Conservation (phyloP, 2,888 invertebrate species). For the Pterostichus madidus region DNA sequence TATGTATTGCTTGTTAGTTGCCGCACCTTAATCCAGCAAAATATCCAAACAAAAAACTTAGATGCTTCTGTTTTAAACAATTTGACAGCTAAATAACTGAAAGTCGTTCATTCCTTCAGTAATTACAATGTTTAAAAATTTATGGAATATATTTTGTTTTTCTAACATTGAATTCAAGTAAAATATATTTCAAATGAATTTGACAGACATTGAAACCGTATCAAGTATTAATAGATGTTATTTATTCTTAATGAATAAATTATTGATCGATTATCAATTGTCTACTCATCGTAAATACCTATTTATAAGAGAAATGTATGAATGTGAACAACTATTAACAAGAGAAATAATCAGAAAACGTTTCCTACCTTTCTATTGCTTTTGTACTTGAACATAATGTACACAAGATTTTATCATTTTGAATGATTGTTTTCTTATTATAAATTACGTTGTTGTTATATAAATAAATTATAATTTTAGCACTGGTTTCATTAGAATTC, state of each 20-base stretch:
- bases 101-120: background rate
- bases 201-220: conserved; percentile 24
- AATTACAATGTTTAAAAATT: background rate
- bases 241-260: conserved; percentile 33
- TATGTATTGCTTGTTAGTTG: conserved; percentile 34
- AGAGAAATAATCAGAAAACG: background rate
- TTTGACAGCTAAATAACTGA: background rate
- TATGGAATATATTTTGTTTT: background rate
- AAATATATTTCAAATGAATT: conserved; percentile 8
- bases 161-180: background rate
- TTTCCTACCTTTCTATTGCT: background rate
- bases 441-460: background rate
- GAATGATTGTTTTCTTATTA: conserved; percentile 25
- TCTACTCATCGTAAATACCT: background rate
- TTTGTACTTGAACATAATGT: conserved; percentile 10
- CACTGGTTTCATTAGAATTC: background rate
- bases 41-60: conserved; percentile 21
- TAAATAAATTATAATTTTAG: conserved; percentile 12
- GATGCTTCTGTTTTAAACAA: conserved; percentile 9
- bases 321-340: background rate
- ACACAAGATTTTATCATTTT: conserved; percentile 14
- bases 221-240: conserved; percentile 30
- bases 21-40: conserved; percentile 37
- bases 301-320: background rate
- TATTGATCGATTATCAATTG: conserved; percentile 30